These are phyloP conservation scores for Coregonus clupeaformis DNA, from an alignment of 2,113 vertebrate genomes.

Conservation along the genomic window DNA sequence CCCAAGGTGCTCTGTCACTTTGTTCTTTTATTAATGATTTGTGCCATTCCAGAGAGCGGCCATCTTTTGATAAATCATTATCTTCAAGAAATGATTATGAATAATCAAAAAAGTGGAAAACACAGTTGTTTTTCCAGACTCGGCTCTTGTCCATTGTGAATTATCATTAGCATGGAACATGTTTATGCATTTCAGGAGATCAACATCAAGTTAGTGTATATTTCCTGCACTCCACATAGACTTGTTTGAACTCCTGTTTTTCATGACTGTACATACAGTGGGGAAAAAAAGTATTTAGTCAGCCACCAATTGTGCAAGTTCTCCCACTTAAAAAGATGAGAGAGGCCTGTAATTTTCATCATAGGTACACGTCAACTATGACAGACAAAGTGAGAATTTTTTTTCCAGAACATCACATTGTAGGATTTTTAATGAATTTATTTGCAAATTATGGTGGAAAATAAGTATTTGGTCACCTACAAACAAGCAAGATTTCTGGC, in stretches of 20 bases:
- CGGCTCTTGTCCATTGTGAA: conserved; percentile 57
- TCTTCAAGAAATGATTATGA: conserved; percentile 62
- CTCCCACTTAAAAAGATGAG: too few relatives aligned
- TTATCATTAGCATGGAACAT: conserved; percentile 66
- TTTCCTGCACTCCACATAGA: conserved; percentile 35
- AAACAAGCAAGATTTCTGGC: too few relatives aligned
- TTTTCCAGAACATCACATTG: too few relatives aligned
- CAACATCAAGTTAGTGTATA: conserved; percentile 40
- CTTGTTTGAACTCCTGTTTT: conserved; percentile 29
- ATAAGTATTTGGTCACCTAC: too few relatives aligned
- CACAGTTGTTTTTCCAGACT: too few relatives aligned
- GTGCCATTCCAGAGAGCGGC: conserved; percentile 65
- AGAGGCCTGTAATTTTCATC: too few relatives aligned
- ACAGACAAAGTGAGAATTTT: too few relatives aligned
- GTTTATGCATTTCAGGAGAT: conserved; percentile 49
- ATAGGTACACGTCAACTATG: too few relatives aligned
- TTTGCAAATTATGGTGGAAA: too few relatives aligned
- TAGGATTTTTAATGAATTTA: too few relatives aligned
- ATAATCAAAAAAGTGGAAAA: conserved; percentile 66
- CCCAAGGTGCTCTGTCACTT: conserved; percentile 67
- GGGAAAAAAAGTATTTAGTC: too few relatives aligned
- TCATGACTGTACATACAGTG: conserved; percentile 34
- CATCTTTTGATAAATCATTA: conserved; percentile 72
- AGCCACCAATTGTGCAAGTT: too few relatives aligned
- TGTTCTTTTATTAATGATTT: conserved; percentile 79